A percentile compares a stretch with the other conserved stretches of the same genome.
Evolutionary conservation across 2,113 vertebrate genomes (phyloP).

Genomic region (Gopherus flavomarginatus): DNA sequence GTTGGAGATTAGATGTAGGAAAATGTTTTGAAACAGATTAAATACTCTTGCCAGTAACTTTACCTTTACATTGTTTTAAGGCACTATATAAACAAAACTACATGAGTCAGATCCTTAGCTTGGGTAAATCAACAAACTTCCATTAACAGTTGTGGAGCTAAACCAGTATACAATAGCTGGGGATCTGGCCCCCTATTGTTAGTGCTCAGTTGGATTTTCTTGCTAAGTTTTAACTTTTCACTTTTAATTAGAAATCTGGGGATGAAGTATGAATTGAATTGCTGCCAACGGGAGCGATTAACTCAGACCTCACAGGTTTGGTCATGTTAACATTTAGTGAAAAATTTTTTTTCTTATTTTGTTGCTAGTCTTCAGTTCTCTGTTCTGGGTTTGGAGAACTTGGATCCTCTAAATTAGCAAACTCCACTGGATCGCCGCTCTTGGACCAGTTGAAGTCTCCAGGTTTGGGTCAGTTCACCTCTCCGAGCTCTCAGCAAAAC

Average conservation of each 20-base stretch:
- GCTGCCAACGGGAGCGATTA: neutral
- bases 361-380: constrained; percentile 87
- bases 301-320: neutral
- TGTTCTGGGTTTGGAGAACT: constrained; percentile 91
- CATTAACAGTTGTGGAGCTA: neutral
- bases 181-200: neutral
- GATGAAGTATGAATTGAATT: neutral
- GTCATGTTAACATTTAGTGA: neutral
- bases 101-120: neutral
- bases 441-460: constrained; percentile 87
- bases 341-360: neutral
- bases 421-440: constrained; percentile 83
- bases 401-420: constrained; percentile 82
- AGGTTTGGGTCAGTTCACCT: constrained; percentile 82
- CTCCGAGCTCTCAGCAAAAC: constrained; percentile 75
- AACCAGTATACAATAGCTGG: neutral
- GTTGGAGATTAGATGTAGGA: neutral
- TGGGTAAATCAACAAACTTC: neutral
- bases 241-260: neutral
- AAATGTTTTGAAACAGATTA: neutral
- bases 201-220: neutral
- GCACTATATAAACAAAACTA: neutral
- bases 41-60: neutral
- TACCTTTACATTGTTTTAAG: neutral
- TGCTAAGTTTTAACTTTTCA: neutral